These are phyloP conservation scores for Chamaedrilus cognettii DNA, from an alignment of 2,888 invertebrate species.

Conservation along the genomic window DNA sequence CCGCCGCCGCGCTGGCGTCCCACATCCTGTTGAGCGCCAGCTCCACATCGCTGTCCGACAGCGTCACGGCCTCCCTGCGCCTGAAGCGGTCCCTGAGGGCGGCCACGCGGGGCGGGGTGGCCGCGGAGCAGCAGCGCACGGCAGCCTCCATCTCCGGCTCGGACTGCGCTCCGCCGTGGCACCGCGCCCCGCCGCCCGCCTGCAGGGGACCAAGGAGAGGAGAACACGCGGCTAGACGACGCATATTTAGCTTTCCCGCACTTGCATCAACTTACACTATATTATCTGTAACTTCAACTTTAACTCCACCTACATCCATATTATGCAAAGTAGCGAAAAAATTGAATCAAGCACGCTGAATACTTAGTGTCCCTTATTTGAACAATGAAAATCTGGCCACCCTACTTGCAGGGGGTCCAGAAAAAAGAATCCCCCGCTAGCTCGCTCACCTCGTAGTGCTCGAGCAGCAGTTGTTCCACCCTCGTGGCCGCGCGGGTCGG, in stretches of 20 bases:
- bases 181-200: background rate
- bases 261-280: too few relatives aligned
- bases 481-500: constrained; percentile 1
- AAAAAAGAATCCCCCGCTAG: too few relatives aligned
- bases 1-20: background rate
- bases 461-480: constrained; percentile 1
- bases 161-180: background rate
- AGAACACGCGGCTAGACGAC: too few relatives aligned
- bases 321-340: too few relatives aligned
- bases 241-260: too few relatives aligned
- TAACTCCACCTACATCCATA: too few relatives aligned
- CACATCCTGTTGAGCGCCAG: background rate
- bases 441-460: background rate
- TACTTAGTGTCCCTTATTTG: too few relatives aligned
- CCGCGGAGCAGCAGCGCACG: background rate
- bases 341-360: too few relatives aligned
- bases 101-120: background rate
- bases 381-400: too few relatives aligned
- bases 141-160: constrained; percentile 5
- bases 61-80: constrained; percentile 18
- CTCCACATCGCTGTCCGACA: constrained; percentile 20
- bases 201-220: too few relatives aligned
- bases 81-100: constrained; percentile 18
- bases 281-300: too few relatives aligned
- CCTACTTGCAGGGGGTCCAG: too few relatives aligned